A percentile compares a stretch with the other conserved stretches of the same genome.
Conservation (phyloP, 1,140 invertebrate genomes). For the Dinoponera quadriceps region DNA sequence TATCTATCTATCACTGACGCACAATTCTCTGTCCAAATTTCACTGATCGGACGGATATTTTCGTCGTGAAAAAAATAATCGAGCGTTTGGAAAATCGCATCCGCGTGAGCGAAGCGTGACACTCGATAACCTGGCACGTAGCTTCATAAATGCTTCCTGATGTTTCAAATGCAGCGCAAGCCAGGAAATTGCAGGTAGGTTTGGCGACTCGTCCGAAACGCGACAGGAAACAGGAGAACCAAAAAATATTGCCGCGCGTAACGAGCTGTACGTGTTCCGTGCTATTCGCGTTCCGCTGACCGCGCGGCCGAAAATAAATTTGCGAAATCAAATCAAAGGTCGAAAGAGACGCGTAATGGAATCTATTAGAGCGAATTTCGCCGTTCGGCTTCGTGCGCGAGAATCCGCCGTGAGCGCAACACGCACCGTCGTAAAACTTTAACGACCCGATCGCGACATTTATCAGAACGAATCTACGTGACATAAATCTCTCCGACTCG, state of each 20-base stretch:
- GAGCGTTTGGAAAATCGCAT: conserved; percentile 67
- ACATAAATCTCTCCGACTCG: conserved; percentile 10
- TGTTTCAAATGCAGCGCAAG: conserved; percentile 54
- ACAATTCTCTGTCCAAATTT: conserved; percentile 30
- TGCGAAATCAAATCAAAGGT: conserved; percentile 54
- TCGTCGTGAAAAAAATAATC: conserved; percentile 47
- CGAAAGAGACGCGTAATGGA: conserved; percentile 57
- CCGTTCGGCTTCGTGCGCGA: conserved; percentile 14
- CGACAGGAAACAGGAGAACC: conserved; percentile 34
- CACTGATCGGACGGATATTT: conserved; percentile 1
- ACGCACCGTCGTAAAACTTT: conserved; percentile 35
- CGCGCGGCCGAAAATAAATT: conserved; percentile 51
- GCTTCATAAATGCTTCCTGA: conserved; percentile 68
- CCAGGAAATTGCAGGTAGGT: conserved; percentile 50
- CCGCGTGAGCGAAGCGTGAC: conserved; percentile 53
- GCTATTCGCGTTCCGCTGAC: conserved; percentile 27
- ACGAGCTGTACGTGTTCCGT: conserved; percentile 49
- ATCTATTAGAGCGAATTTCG: conserved; percentile 47
- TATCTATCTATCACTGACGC: not conserved
- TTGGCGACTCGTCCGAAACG: conserved; percentile 42
- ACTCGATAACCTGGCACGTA: conserved; percentile 60
- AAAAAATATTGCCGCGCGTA: conserved; percentile 54
- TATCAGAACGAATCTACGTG: not conserved
- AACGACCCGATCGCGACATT: conserved; percentile 4
- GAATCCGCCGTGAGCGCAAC: not conserved